A percentile compares a stretch with the other conserved stretches of the same genome.
Evolutionary conservation across 2,797 vertebrate species (phyloP).

Genomic region (Podarcis siculus): DNA sequence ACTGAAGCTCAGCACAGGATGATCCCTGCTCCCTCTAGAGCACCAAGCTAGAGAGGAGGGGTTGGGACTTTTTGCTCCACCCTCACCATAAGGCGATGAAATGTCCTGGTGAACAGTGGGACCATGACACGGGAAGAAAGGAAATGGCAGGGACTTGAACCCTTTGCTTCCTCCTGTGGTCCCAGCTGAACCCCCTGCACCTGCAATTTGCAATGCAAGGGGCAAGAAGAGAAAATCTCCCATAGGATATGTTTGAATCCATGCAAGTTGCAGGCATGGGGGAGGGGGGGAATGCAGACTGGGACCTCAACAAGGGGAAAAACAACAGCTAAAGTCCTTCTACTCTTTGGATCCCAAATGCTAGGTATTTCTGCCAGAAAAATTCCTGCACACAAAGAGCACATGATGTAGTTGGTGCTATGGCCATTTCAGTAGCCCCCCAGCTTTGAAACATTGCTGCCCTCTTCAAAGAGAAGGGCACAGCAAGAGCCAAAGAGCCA

Average conservation of each 20-base stretch:
- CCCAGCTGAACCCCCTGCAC: too few relatives aligned
- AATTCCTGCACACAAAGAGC: too few relatives aligned
- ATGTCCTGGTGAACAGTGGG: not conserved
- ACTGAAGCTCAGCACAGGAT: not conserved
- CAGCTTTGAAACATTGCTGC: not conserved
- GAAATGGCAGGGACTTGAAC: too few relatives aligned
- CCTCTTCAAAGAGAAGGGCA: not conserved
- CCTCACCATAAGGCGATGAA: not conserved
- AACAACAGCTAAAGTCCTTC: too few relatives aligned
- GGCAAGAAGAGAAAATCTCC: not conserved
- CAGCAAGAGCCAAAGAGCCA: accelerated
- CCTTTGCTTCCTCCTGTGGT: too few relatives aligned
- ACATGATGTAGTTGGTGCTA: too few relatives aligned
- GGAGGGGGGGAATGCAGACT: too few relatives aligned
- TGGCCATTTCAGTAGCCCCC: accelerated
- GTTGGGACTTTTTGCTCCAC: not conserved
- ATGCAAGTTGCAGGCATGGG: too few relatives aligned
- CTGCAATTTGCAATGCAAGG: not conserved
- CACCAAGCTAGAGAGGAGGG: not conserved
- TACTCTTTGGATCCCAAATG: too few relatives aligned
- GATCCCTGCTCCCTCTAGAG: not conserved
- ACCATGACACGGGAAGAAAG: too few relatives aligned
- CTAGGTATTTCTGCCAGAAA: too few relatives aligned
- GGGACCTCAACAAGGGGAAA: too few relatives aligned
- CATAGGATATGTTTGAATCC: not conserved